Percentiles rank a stretch among this genome's conserved stretches.
These are phyloP conservation scores for Chymomyza caudatula DNA, from an alignment of 2,888 invertebrate genomes.

Conservation along the genomic window DNA sequence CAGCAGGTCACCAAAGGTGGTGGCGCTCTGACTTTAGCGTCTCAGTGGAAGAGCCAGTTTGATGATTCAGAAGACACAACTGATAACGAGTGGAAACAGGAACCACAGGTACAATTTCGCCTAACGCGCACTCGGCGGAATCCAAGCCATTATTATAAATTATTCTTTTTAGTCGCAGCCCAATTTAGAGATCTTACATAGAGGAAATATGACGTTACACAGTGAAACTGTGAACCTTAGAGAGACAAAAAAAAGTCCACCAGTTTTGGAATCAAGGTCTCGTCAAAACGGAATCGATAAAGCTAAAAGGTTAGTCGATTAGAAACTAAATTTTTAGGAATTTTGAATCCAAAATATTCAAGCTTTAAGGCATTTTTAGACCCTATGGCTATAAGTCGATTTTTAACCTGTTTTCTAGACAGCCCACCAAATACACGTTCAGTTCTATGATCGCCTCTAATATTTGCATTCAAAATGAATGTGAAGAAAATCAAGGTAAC, in stretches of 20 bases:
- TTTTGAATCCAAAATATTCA: too few relatives aligned
- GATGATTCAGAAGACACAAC: slow-evolving; percentile 97
- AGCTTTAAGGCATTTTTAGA: too few relatives aligned
- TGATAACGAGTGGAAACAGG: slow-evolving; percentile 95
- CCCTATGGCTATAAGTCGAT: too few relatives aligned
- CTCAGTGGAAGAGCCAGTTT: slow-evolving; percentile 97
- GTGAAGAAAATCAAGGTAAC: too few relatives aligned
- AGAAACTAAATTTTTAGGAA: background rate
- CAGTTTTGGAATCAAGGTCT: background rate
- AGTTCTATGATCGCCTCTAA: too few relatives aligned
- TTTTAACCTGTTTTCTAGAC: too few relatives aligned
- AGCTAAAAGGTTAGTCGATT: slow-evolving; percentile 48
- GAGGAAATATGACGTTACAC: slow-evolving; percentile 51
- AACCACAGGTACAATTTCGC: slow-evolving; percentile 79
- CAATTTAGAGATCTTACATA: slow-evolving; percentile 65
- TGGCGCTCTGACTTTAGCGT: slow-evolving; percentile 92
- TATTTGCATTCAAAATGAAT: too few relatives aligned
- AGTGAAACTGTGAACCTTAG: slow-evolving; percentile 33
- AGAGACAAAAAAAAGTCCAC: slow-evolving; percentile 19
- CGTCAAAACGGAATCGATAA: slow-evolving; percentile 18
- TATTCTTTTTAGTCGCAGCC: slow-evolving; percentile 73
- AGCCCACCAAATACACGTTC: too few relatives aligned
- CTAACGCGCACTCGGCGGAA: background rate
- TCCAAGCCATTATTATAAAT: background rate
- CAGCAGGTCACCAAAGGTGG: slow-evolving; percentile 94